Evolutionary conservation across 2,888 invertebrate species (phyloP), one percentile per base, ranked within the genome.

Genomic region (Polietes domitor): DNA sequence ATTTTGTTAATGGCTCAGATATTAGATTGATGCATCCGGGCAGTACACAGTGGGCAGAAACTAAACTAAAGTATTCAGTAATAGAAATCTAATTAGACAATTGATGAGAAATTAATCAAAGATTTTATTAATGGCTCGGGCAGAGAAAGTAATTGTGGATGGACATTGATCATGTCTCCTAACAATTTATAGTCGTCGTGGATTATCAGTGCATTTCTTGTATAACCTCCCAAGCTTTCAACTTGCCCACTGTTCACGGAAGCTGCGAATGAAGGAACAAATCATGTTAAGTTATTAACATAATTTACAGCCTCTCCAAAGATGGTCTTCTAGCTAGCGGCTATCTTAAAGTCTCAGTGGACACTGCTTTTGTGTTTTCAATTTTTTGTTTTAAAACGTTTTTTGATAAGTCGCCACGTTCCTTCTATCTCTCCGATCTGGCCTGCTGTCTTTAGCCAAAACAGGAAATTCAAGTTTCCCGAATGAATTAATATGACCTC

Each of bases 271-370:
- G n/a, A n/a, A 61, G n/a, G 47, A 47, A 24, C 43, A 21, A 19
- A 43, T 32, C 41, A 32, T 32, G 32, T 12, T 70, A 43, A n/a
- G n/a, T 70, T 70, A 70, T 70, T 70, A 70, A 70, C 68, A 70
- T 70, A 70, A 70, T 70, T 47, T 26, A 50, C 28, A 70, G 24
- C 7, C 19, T 43, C 41, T 68, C 43, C 7, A 68, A 24, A 2
- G 47, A 26, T 6, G 12, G 6, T 7, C 21, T 68, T 2, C 43
- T 68, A 6, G 50, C 70, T 50, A 7, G 15, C 43, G 50, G 70
- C 47, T 7, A 28, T 15, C 4, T 21, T 28, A 5, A 28, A 70
- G 17, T 70, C 70, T 70, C 70, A 12, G 28, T 17, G 28, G 50
- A 28, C 58, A 58, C 2, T 7, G 26, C 4, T 53, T 24, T 58